Evolutionary conservation across 2,888 invertebrate genomes (phyloP), one percentile per base, ranked within the genome.

Genomic region (Cheilosia grossa): DNA sequence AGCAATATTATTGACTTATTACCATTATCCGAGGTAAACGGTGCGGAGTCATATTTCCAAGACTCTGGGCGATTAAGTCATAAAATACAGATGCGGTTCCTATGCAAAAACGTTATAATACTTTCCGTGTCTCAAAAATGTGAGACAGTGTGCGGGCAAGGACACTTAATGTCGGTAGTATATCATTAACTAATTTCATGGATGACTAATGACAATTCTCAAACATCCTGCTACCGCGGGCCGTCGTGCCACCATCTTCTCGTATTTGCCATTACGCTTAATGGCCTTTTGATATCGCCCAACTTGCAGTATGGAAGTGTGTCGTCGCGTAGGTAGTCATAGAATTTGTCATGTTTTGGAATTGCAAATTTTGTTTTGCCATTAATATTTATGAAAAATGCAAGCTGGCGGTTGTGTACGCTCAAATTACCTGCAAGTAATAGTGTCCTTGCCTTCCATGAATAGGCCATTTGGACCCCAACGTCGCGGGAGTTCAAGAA

Each of bases 401-500:
- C 81, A 81, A 56, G 30, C 64, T 13, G 64, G 37, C 49, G 37
- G 70, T 64, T 72, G 58, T 44, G 37, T 44, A 54, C 19, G 42
- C 54, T 66, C 30, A 58, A 67, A 72, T 63, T 74, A 81, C 81
- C 82, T 70, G 93, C 95, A 95, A 61, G 94, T 93, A 58, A 96
- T 93, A 80, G 92, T 91, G 30, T 93, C 93, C 89, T 95, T 95
- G 87, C 95, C 95, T 87, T 94, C 94, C 89, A 94, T 93, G 88
- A 94, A 95, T 80, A 93, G 93, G 21, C 94, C 94, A 86, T 94
- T 93, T 44, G 94, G 93, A 13, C 96, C 95, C 93, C 94, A 95
- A 87, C 95, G 93, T 53, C 93, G 93, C 0, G 96, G 96, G 59
- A 96, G 90, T 89, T 95, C 94, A 66, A 96, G 90, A 2, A 96